Evolutionary conservation across 2,888 invertebrate species (phyloP).

Genomic region (Noctua fimbriata): DNA sequence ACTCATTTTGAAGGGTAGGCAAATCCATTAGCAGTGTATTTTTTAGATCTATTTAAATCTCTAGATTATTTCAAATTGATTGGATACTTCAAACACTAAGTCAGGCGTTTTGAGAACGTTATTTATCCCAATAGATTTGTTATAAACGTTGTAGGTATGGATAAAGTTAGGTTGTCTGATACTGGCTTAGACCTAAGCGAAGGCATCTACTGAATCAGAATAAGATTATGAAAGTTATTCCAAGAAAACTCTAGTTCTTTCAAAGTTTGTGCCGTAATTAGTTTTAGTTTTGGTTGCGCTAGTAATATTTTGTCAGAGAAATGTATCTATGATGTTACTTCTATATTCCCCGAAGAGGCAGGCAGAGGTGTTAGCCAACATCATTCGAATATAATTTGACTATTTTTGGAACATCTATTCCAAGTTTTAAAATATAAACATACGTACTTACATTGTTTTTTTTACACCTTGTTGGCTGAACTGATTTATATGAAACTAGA

Average conservation of each 20-base stretch:
- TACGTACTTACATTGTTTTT: too few relatives aligned
- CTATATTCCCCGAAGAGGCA: background rate
- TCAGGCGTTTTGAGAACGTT: background rate
- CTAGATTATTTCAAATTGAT: conserved; percentile 1
- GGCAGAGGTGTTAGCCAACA: background rate
- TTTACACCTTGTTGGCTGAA: too few relatives aligned
- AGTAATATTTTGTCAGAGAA: background rate
- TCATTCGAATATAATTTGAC: background rate
- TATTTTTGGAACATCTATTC: background rate
- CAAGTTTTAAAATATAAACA: background rate
- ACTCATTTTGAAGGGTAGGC: background rate
- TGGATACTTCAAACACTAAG: background rate
- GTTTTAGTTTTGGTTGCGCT: background rate
- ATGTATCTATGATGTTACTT: background rate
- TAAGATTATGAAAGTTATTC: conserved; percentile 3
- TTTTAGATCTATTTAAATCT: background rate
- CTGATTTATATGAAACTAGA: too few relatives aligned
- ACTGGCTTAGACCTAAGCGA: background rate
- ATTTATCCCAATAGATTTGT: background rate
- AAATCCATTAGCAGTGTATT: background rate
- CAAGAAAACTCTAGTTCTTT: background rate
- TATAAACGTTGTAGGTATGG: background rate
- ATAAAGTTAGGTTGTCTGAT: background rate
- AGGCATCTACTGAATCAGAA: background rate
- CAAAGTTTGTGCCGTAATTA: background rate